These are phyloP conservation scores for Psittacula derbiana DNA, from an alignment of 2,797 vertebrate genomes.

Conservation along the genomic window DNA sequence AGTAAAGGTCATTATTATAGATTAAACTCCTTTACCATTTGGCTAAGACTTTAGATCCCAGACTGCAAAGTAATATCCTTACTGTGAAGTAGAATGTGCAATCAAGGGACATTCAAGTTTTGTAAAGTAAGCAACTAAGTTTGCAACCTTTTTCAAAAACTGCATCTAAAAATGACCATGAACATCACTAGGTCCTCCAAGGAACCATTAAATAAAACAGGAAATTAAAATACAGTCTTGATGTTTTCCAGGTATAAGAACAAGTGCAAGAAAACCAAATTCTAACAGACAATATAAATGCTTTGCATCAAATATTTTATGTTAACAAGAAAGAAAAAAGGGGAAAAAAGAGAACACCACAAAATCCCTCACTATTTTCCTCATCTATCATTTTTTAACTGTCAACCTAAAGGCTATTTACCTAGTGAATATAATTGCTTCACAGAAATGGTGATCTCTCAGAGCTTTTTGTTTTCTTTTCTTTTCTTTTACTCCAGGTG, in stretches of 20 bases:
- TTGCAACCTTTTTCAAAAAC: neutral
- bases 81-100: neutral
- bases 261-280: neutral
- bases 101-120: neutral
- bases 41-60: neutral
- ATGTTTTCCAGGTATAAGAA: neutral
- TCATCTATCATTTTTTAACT: neutral
- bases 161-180: neutral
- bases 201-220: neutral
- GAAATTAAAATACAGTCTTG: neutral
- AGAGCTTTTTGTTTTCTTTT: neutral
- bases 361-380: neutral
- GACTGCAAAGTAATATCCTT: neutral
- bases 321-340: neutral
- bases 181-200: neutral
- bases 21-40: neutral
- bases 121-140: neutral
- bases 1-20: neutral
- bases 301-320: neutral
- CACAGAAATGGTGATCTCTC: neutral
- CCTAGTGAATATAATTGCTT: neutral
- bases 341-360: neutral
- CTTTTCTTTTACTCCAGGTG: neutral
- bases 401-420: neutral
- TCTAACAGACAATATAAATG: neutral